Evolutionary conservation across 2,113 vertebrate genomes (phyloP), one percentile per base, ranked within the genome.

Genomic region (Dasyornis broadbenti): DNA sequence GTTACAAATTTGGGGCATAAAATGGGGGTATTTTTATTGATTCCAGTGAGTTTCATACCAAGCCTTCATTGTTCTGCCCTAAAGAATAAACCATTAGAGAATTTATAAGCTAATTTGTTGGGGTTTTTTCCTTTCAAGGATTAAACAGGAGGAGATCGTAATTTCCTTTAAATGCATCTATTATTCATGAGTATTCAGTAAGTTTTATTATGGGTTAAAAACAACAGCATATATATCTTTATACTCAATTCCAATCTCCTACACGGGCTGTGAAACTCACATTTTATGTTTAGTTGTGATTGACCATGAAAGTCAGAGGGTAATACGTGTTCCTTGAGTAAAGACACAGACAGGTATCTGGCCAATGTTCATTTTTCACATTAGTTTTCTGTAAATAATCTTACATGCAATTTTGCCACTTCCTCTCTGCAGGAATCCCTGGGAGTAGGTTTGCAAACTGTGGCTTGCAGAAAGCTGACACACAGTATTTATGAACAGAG

Each of bases 121-220:
- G 71, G 31, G 5, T 93, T 60, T 72, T 86, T 94, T 78, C 49
- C 82, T 92, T 84, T 79, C 79, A 66, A 88, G 57, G 68, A 96
- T 81, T 88, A 81, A 90, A 90, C 71, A 88, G 71, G 24, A 90
- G 92, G 85, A 90, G 93, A 77, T 83, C 8, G 0, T 73, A 86
- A 95, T 86, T 93, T 81, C 92, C 63, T 90, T 82, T 86, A 92
- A 95, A 94, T 94, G 77, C 60, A 82, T 65, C 57, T 78, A 93
- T 94, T 92, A 90, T 96, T 94, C 82, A 88, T 28, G 35, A 82
- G 57, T 30, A 77, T 63, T 88, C 79, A 75, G 1, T 83, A 81
- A 68, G 44, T 75, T 94, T 84, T 81, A 94, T 53, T 90, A 95
- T 10, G 27, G 66, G 30, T 90, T 68, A 56, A 78, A 88, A 79